phyloP scores from a whole-genome alignment of 2,797 vertebrate genomes.

The Nothura maculosa region DNA sequence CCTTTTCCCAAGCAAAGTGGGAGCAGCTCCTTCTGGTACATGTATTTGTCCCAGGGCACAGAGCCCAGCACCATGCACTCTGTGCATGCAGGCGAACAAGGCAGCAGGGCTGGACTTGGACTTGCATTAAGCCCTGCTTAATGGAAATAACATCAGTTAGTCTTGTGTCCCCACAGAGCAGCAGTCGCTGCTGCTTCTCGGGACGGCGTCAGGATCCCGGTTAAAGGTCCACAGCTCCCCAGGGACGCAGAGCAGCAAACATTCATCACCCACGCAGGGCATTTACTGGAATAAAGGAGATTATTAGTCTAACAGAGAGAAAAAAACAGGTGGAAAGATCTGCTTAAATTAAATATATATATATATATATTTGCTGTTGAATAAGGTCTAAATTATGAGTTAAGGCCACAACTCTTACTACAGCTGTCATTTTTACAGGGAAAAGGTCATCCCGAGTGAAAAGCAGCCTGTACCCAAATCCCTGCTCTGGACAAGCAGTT shows the following conservation, averaged over 20 bases:
- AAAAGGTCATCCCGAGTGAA: background rate
- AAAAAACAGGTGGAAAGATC: background rate
- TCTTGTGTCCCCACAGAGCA: background rate
- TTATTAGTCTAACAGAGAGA: background rate
- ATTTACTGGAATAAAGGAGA: background rate
- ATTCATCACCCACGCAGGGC: background rate
- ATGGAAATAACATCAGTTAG: background rate
- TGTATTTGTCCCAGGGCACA: background rate
- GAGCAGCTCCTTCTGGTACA: background rate
- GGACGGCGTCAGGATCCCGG: background rate
- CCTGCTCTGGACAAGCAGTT: background rate
- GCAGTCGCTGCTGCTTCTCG: background rate
- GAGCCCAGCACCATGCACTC: background rate
- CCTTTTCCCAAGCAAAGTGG: background rate
- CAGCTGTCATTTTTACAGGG: background rate
- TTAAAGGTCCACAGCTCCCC: background rate
- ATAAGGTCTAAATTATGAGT: background rate
- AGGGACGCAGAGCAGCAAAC: background rate
- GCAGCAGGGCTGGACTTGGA: background rate
- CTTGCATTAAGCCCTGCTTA: background rate
- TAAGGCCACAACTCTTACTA: background rate
- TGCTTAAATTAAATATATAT: background rate
- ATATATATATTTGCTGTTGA: background rate
- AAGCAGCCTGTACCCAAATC: background rate
- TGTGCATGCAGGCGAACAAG: background rate